These are phyloP conservation scores for Eupristina koningsbergeri DNA, from an alignment of 1,140 invertebrate genomes.

Conservation along the genomic window DNA sequence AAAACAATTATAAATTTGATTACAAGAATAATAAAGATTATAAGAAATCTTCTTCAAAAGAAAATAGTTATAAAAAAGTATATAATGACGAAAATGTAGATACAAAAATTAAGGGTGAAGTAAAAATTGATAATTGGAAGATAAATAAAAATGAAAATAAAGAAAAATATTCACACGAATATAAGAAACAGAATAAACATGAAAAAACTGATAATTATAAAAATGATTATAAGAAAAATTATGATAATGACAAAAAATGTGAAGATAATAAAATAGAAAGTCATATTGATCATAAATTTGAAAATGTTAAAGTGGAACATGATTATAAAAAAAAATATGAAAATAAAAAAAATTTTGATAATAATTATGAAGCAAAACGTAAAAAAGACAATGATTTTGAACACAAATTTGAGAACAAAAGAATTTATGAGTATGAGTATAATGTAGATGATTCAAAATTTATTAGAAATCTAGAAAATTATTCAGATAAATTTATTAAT, in stretches of 20 bases:
- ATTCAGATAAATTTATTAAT: constrained; percentile 4
- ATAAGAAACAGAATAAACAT: constrained; percentile 33
- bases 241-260: constrained; percentile 18
- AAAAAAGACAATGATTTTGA: constrained; percentile 16
- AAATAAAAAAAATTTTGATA: not conserved
- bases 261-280: no score
- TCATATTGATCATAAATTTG: not conserved
- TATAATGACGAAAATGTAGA: constrained; percentile 7
- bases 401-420: constrained; percentile 15
- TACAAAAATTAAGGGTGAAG: constrained; percentile 46
- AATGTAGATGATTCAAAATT: constrained; percentile 22
- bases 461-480: constrained; percentile 31
- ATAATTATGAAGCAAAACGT: not conserved
- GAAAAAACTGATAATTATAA: constrained; percentile 33
- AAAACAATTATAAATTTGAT: constrained; percentile 38
- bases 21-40: constrained; percentile 31
- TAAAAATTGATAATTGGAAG: constrained; percentile 44
- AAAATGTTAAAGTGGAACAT: not conserved
- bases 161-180: constrained; percentile 31
- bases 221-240: constrained; percentile 28
- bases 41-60: constrained; percentile 18
- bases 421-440: constrained; percentile 23
- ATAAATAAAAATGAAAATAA: constrained; percentile 33
- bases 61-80: constrained; percentile 34
- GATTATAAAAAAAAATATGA: no score